A percentile compares a stretch with the other conserved stretches of the same genome.
These are phyloP conservation scores for Perca flavescens DNA, from an alignment of 2,113 vertebrate genomes.

Conservation along the genomic window DNA sequence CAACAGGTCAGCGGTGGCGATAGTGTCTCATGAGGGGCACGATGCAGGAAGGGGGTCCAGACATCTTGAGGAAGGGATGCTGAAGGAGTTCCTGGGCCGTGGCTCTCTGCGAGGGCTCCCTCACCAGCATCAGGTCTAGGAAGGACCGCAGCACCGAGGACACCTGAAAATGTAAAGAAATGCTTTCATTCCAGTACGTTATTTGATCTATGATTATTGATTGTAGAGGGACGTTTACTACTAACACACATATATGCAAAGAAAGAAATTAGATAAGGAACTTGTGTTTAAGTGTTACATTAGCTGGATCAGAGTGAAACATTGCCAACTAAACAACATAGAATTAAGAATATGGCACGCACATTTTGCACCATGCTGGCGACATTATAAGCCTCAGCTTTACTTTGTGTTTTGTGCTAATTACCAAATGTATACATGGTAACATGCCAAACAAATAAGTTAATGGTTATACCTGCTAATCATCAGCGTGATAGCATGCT, in stretches of 20 bases:
- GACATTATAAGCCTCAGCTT: too few species aligned
- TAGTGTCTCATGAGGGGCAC: constrained; percentile 99
- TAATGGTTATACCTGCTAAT: neutral
- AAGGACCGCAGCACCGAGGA: constrained; percentile 93
- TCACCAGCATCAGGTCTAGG: constrained; percentile 96
- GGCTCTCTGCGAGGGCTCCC: constrained; percentile 95
- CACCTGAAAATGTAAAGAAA: constrained; percentile 82
- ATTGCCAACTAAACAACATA: too few species aligned
- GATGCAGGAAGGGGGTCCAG: constrained; percentile 95
- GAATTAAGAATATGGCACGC: too few species aligned
- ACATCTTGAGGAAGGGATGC: constrained; percentile 95
- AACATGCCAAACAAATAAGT: too few species aligned
- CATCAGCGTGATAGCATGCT: neutral
- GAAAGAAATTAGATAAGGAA: neutral
- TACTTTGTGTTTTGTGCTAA: too few species aligned
- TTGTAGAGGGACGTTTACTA: neutral
- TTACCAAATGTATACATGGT: too few species aligned
- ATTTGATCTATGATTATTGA: neutral
- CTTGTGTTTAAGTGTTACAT: too few species aligned
- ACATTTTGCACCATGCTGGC: too few species aligned
- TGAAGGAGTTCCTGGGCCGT: constrained; percentile 94
- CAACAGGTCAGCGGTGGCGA: constrained; percentile 89
- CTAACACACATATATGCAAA: neutral
- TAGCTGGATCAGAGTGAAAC: too few species aligned
- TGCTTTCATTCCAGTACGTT: neutral